Conservation (phyloP, 1,140 invertebrate species). For the Neocloeon triangulifer region DNA sequence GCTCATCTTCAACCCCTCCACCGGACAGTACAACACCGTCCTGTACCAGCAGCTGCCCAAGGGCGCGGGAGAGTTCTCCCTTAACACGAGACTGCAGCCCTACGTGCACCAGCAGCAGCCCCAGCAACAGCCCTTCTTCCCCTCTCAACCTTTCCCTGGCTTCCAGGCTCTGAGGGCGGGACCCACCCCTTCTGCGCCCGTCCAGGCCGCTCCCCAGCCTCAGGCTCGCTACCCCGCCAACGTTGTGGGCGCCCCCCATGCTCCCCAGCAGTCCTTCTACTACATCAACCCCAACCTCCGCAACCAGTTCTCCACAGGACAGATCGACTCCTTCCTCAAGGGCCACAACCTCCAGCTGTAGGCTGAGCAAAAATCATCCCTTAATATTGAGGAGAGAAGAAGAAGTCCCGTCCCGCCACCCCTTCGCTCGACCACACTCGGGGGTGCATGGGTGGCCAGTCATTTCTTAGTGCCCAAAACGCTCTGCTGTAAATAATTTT, state of each 20-base stretch:
- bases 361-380: constrained; percentile 2
- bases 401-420: background rate
- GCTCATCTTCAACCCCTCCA: constrained; percentile 48
- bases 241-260: too few species aligned
- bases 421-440: background rate
- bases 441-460: background rate
- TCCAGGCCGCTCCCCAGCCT: too few species aligned
- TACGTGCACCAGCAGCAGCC: constrained; percentile 34
- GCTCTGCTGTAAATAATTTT: background rate
- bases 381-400: too few species aligned
- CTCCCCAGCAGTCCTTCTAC: constrained; percentile 37
- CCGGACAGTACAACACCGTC: constrained; percentile 56
- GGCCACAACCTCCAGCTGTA: constrained; percentile 30
- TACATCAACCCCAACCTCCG: constrained; percentile 20
- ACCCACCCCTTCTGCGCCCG: too few species aligned
- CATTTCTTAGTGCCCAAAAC: too few species aligned
- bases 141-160: background rate
- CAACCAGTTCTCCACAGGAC: constrained; percentile 26
- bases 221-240: too few species aligned
- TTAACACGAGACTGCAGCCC: constrained; percentile 48
- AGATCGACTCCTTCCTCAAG: constrained; percentile 58
- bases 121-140: constrained; percentile 13
- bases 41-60: constrained; percentile 52
- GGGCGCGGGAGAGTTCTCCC: constrained; percentile 21
- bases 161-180: constrained; percentile 1